Percentiles rank a stretch among this genome's conserved stretches.
These are phyloP conservation scores for Apostichopus leukothele DNA, from an alignment of 53 echinoderm and acorn worm species.

Conservation along the genomic window DNA sequence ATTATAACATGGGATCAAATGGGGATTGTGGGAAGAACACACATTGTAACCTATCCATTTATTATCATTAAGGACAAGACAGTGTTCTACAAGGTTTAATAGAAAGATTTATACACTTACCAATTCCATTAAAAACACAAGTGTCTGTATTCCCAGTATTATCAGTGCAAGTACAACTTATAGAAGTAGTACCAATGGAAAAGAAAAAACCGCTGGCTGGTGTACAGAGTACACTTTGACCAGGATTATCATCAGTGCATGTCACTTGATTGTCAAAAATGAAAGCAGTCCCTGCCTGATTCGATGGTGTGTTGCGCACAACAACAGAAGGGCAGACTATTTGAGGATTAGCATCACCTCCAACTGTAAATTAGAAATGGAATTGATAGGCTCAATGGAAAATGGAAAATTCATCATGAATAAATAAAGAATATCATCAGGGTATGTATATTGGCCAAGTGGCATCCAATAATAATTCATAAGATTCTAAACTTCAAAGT, in stretches of 20 bases:
- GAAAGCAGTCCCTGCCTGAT: background rate
- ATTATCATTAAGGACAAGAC: too few species aligned
- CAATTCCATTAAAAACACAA: background rate
- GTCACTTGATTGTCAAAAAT: background rate
- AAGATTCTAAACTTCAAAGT: too few species aligned
- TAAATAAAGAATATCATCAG: too few species aligned
- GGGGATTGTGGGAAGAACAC: too few species aligned
- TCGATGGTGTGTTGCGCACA: background rate
- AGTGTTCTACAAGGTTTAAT: too few species aligned
- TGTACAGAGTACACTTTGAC: conserved; percentile 26
- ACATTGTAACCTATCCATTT: too few species aligned
- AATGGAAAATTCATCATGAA: too few species aligned
- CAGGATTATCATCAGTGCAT: conserved; percentile 18
- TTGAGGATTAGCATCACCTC: conserved; percentile 13
- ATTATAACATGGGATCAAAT: too few species aligned
- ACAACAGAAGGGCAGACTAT: background rate
- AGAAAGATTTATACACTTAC: background rate
- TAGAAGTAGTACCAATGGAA: conserved; percentile 26
- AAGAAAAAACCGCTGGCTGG: conserved; percentile 44
- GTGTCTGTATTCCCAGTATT: conserved; percentile 38
- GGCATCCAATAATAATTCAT: too few species aligned
- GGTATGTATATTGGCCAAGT: too few species aligned
- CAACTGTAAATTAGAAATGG: background rate
- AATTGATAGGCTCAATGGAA: too few species aligned
- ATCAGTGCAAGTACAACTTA: conserved; percentile 47